These are phyloP conservation scores for Chelidonichthys spinosus DNA, from an alignment of 2,797 vertebrate species.

Conservation along the genomic window DNA sequence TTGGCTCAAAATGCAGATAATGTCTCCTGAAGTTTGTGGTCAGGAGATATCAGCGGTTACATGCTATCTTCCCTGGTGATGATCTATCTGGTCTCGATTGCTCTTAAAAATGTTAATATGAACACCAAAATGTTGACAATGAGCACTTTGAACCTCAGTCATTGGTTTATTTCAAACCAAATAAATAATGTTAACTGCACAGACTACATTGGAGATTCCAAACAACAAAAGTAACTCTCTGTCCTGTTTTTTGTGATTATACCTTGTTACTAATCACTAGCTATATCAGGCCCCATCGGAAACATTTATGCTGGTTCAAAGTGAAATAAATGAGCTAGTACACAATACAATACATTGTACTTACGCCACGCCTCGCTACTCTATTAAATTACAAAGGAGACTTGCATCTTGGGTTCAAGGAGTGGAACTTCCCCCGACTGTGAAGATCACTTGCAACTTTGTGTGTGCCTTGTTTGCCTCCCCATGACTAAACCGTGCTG, in stretches of 20 bases:
- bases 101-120: background rate
- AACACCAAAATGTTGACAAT: background rate
- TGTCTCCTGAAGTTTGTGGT: background rate
- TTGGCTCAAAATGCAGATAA: background rate
- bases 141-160: background rate
- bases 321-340: constrained; percentile 33
- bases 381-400: constrained; percentile 50
- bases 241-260: constrained; percentile 1
- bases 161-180: background rate
- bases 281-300: background rate
- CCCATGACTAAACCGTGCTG: background rate
- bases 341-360: constrained; percentile 29
- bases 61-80: background rate
- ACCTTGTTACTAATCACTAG: background rate
- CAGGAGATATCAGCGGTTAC: background rate
- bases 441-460: constrained; percentile 41
- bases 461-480: constrained; percentile 33
- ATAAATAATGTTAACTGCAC: background rate
- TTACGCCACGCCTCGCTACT: constrained; percentile 25
- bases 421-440: constrained; percentile 52
- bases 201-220: background rate
- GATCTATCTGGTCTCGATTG: background rate
- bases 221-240: background rate
- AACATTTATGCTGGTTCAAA: constrained; percentile 5
- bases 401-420: constrained; percentile 40